Base-by-base conservation (phyloP, 2,797 vertebrate genomes). In the Oryzias sinensis region DNA sequence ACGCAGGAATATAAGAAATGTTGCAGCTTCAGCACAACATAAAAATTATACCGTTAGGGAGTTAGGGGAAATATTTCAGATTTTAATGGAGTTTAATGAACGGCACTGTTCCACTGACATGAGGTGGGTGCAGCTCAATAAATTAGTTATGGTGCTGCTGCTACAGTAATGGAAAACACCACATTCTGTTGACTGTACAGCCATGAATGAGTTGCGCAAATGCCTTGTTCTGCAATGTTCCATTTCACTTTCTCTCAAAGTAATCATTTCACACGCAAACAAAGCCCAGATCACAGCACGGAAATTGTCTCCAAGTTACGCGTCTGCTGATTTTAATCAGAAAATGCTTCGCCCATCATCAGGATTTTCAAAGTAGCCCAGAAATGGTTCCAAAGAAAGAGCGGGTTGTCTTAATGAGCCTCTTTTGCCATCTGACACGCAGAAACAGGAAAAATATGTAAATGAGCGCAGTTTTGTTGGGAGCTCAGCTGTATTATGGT, bases 21-120 rank as follows among this genome's bases (percentile, higher is more conserved):
- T 51, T 1, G 49, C 7, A 41, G 50, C 42, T 50, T 59, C 65
- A 45, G 54, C 67, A 41, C 48, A 15, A 22, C 52, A 15, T 52
- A 33, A 16, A 59, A n/a, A 47, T 46, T 17, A 53, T 51, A 20
- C 7, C 18, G 44, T 56, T 44, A 16, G 22, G 40, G 16, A 49
- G 29, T 7, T 53, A 60, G 68, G 17, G 33, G 9, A 51, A 14
- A 59, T 60, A 58, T 59, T 15, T 60, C 16, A 1, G 0, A 42
- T 58, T 73, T 62, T 50, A 43, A 55, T 40, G 42, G 11, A 56
- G 54, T 53, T 72, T 7, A 69, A 48, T 56, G 47, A 74, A 43
- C 42, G n/a, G 16, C 17, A 53, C 44, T 37, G 33, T 37, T 37
- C 33, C 33, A 11, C 64, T 68, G 50, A 74, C 51, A 62, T 0